Base-by-base conservation (phyloP, 2,797 vertebrate genomes). In the Australoheros facetus region DNA sequence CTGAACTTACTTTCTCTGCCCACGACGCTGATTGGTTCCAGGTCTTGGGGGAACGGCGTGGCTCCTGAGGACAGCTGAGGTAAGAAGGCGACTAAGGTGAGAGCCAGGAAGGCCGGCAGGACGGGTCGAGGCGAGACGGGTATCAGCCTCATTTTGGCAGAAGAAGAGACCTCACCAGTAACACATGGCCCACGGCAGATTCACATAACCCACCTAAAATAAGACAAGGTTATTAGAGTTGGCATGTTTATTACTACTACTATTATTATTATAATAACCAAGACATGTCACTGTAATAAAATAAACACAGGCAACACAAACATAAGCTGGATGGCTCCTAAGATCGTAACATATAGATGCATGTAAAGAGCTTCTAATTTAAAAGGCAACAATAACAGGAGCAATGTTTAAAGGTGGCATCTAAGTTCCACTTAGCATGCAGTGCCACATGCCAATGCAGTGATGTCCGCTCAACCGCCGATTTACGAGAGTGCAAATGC, bases 21-120 rank as follows among this genome's bases (percentile, higher is more conserved):
- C 77, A 96, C 92, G 1, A 86, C 48, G 90, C 93, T 93, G 94
- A 96, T 94, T 34, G 96, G 94, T 75, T 96, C 95, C 89, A 96
- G 90, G 92, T 96, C 96, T 75, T 95, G 95, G 77, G 96, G 96
- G 85, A 96, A 96, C 59, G 95, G 94, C 16, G 88, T 85, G 56
- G 91, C 94, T 71, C 92, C 95, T 9, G 87, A 87, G 89, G 90
- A 90, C 77, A 88, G 88, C 78, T 77, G 92, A 78, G 90, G 89
- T 77, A 94, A 80, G 88, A 91, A 79, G 88, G 91, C 87, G 83
- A 90, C 75, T 5, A 92, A 37, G 91, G 89, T 59, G 77, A 95
- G 81, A 16, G 90, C 87, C 91, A 96, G 84, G 85, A 93, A 54
- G 89, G 91, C 91, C 32, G 84, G 91, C 89, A 93, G 88, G 77